Percentiles rank a stretch among this genome's conserved stretches.
Evolutionary conservation across 2,797 vertebrate genomes (phyloP).

Genomic region (Taeniopygia guttata): DNA sequence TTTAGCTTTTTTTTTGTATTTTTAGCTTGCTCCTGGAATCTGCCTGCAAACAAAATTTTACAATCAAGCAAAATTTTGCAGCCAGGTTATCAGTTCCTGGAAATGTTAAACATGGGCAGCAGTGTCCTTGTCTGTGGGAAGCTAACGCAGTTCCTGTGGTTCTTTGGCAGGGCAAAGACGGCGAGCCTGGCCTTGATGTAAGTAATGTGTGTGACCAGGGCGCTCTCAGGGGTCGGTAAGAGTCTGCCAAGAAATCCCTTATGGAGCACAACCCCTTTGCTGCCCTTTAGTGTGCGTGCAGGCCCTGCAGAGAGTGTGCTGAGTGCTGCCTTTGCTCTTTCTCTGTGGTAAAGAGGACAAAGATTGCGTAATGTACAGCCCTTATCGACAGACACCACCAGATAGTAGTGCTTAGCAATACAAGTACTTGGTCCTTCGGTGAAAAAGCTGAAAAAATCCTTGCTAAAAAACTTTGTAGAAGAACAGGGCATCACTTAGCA

Average conservation of each 20-base stretch:
- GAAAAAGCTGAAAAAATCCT: no score
- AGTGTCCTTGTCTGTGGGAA: not conserved
- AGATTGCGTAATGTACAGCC: not conserved
- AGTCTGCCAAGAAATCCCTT: not conserved
- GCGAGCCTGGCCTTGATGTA: slow-evolving; percentile 96
- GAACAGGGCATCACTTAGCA: not conserved
- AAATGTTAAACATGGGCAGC: not conserved
- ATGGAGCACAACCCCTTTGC: not conserved
- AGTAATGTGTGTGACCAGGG: slow-evolving; percentile 74
- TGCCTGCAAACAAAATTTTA: not conserved
- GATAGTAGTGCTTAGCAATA: not conserved
- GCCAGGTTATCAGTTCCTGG: slow-evolving; percentile 20
- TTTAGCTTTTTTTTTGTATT: not conserved
- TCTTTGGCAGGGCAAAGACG: slow-evolving; percentile 90
- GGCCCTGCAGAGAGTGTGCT: not conserved
- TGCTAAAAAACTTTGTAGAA: not conserved
- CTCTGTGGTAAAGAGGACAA: not conserved
- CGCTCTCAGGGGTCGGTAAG: slow-evolving; percentile 38
- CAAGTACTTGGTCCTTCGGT: not conserved
- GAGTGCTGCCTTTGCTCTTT: slow-evolving; percentile 8
- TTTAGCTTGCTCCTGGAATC: not conserved
- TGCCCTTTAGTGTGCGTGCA: slow-evolving; percentile 8
- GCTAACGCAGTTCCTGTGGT: slow-evolving; percentile 71
- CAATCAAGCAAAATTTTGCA: slow-evolving; percentile 3
- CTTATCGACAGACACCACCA: not conserved